A percentile compares a stretch with the other conserved stretches of the same genome.
phyloP scores from a whole-genome alignment of 2,113 vertebrate species.

The Hemicordylus capensis region DNA sequence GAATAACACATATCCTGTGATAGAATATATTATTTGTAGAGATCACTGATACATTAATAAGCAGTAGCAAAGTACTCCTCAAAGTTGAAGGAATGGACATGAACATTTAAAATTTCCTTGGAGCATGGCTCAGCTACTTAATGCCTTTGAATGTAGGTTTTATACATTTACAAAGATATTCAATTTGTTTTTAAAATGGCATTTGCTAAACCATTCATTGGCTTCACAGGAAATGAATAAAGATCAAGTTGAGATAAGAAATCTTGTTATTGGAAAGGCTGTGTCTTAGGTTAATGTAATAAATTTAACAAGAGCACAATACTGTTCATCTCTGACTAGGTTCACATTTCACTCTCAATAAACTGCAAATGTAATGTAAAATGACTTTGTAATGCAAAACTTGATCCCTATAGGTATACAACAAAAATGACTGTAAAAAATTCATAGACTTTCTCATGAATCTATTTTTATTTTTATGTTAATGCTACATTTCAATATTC shows the following conservation, averaged over 20 bases:
- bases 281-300: constrained; percentile 29
- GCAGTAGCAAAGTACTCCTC: neutral
- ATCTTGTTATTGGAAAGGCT: neutral
- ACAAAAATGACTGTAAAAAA: neutral
- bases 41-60: constrained; percentile 5
- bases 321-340: constrained; percentile 18
- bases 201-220: constrained; percentile 27
- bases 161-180: constrained; percentile 11
- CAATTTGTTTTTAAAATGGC: neutral
- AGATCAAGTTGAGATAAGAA: neutral
- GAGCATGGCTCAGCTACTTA: neutral
- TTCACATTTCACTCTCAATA: constrained; percentile 12
- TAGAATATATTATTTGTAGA: constrained; percentile 11
- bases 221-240: constrained; percentile 10
- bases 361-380: constrained; percentile 12
- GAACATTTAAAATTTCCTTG: constrained; percentile 7
- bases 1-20: neutral
- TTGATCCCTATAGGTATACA: neutral
- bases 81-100: neutral
- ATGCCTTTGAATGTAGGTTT: neutral
- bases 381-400: constrained; percentile 26
- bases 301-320: neutral
- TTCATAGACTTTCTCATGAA: neutral
- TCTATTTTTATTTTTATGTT: constrained; percentile 20
- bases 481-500: constrained; percentile 18